A percentile compares a stretch with the other conserved stretches of the same genome.
phyloP scores from a whole-genome alignment of 1,140 invertebrate species.

The Hylaeus volcanicus region DNA sequence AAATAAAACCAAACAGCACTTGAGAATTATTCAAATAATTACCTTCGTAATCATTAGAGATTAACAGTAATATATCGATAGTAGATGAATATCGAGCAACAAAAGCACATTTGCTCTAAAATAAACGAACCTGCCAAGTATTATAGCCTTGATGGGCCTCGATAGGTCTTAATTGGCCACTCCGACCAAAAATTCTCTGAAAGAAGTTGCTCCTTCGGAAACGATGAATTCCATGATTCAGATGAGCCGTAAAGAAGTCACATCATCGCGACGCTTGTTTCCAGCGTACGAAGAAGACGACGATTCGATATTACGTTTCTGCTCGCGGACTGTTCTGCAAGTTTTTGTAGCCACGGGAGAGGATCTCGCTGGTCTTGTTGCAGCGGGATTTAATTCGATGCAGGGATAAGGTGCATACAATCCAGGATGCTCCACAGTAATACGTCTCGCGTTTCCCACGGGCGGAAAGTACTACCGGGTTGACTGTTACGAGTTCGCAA shows the following conservation, averaged over 20 bases:
- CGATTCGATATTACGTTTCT: slow-evolving; percentile 12
- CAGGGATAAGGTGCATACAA: slow-evolving; percentile 6
- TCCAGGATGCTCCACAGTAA: background rate
- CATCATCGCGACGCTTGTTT: background rate
- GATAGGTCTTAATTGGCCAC: too few relatives aligned
- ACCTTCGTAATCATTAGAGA: too few relatives aligned
- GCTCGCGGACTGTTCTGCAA: slow-evolving; percentile 7
- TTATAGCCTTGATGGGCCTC: too few relatives aligned
- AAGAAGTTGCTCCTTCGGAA: background rate
- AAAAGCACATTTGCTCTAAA: too few relatives aligned
- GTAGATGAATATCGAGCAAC: too few relatives aligned
- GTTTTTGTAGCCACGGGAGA: slow-evolving; percentile 13
- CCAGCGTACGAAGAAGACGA: slow-evolving; percentile 1
- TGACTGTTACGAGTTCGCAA: background rate
- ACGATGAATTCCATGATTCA: background rate
- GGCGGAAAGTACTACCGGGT: background rate
- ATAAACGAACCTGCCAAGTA: too few relatives aligned
- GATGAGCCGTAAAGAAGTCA: background rate
- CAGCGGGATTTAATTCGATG: background rate
- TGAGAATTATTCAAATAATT: too few relatives aligned
- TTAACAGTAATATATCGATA: too few relatives aligned
- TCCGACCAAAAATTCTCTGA: background rate
- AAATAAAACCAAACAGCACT: too few relatives aligned
- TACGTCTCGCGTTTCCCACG: slow-evolving; percentile 34
- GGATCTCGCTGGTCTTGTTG: background rate